These are phyloP conservation scores for Pinna nobilis DNA, from an alignment of 1,140 invertebrate genomes.

Conservation along the genomic window DNA sequence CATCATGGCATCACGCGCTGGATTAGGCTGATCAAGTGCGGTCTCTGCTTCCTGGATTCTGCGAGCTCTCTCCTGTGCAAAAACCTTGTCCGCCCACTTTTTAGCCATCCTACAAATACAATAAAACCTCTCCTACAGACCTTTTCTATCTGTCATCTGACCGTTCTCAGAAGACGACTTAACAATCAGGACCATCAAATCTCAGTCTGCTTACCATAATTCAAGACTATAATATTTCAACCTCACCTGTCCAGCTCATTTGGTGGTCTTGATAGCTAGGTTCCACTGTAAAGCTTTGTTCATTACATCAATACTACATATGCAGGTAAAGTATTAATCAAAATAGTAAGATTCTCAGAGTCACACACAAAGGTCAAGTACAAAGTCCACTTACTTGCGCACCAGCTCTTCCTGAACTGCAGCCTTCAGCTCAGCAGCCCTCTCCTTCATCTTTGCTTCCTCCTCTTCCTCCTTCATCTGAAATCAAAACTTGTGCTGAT, in stretches of 20 bases:
- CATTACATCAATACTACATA: too few species aligned
- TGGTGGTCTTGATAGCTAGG: too few species aligned
- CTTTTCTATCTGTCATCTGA: too few species aligned
- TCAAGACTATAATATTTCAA: too few species aligned
- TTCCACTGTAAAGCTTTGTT: too few species aligned
- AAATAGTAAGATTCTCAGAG: too few species aligned
- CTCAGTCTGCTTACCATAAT: too few species aligned
- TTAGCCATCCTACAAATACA: not conserved
- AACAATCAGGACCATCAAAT: too few species aligned
- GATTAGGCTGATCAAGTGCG: not conserved
- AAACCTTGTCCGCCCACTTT: conserved; percentile 4
- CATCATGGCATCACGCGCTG: conserved; percentile 6
- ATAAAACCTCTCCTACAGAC: not conserved
- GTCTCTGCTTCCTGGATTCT: conserved; percentile 28
- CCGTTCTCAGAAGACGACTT: too few species aligned
- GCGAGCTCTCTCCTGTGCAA: conserved; percentile 22
- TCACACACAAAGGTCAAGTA: too few species aligned
- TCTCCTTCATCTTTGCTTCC: not conserved
- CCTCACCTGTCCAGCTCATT: too few species aligned
- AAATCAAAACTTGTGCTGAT: not conserved
- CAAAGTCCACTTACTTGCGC: conserved; percentile 4
- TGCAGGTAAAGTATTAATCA: too few species aligned
- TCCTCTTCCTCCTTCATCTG: not conserved
- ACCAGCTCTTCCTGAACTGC: not conserved
- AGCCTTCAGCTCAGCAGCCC: not conserved